Evolutionary conservation across 2,888 invertebrate genomes (phyloP).

Genomic region (Heliconius cydno): DNA sequence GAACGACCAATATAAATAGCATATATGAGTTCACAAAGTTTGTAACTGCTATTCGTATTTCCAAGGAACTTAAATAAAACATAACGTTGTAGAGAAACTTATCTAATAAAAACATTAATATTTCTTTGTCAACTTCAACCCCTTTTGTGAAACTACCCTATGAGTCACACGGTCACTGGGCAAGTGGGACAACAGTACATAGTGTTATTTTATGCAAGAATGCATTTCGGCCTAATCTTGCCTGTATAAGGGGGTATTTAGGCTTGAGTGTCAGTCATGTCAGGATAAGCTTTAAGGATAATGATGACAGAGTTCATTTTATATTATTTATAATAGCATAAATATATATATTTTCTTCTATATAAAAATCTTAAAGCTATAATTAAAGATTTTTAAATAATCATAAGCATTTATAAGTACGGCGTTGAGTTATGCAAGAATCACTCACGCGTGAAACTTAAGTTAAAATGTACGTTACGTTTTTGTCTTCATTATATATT

Average conservation of each 20-base stretch:
- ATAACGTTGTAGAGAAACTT: conserved; percentile 38
- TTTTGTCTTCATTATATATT: too few relatives aligned
- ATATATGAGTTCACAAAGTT: conserved; percentile 25
- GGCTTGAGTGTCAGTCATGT: conserved; percentile 7
- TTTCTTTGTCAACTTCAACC: conserved; percentile 46
- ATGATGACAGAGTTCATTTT: neutral
- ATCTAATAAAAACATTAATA: conserved; percentile 47
- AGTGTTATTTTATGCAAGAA: conserved; percentile 38
- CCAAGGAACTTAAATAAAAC: conserved; percentile 39
- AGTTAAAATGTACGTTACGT: too few relatives aligned
- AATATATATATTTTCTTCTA: too few relatives aligned
- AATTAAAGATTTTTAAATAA: too few relatives aligned
- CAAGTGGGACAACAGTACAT: conserved; percentile 39
- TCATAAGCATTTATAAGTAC: too few relatives aligned
- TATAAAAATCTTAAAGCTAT: too few relatives aligned
- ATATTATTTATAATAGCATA: neutral
- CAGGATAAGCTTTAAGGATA: conserved; percentile 13
- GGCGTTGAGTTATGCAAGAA: too few relatives aligned
- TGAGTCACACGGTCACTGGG: conserved; percentile 41
- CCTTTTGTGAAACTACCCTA: conserved; percentile 42
- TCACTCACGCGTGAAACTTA: too few relatives aligned
- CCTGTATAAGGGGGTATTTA: neutral
- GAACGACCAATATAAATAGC: neutral
- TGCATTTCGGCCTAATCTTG: conserved; percentile 31
- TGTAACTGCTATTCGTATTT: conserved; percentile 31